phyloP scores from a whole-genome alignment of 2,113 vertebrate genomes.

The Haemorhous mexicanus region DNA sequence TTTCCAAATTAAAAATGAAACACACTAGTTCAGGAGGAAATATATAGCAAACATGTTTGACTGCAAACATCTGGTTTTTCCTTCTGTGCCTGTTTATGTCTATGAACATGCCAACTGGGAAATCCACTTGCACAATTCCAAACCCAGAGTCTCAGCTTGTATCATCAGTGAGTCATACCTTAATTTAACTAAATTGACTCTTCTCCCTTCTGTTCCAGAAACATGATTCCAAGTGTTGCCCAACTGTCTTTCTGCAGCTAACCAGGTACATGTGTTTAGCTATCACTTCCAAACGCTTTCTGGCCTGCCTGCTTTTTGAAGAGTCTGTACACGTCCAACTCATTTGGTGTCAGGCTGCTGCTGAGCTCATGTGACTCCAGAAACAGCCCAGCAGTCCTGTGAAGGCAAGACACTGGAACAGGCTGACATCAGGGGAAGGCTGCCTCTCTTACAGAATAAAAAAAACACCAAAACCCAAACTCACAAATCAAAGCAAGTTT shows the following conservation, averaged over 20 bases:
- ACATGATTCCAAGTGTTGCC: background rate
- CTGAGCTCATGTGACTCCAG: background rate
- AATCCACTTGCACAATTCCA: slow-evolving; percentile 11
- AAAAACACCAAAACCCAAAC: background rate
- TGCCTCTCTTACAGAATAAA: background rate
- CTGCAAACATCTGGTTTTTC: background rate
- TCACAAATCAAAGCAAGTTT: background rate
- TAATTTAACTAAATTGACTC: slow-evolving; percentile 5
- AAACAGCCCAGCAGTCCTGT: background rate
- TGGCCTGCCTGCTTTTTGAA: background rate
- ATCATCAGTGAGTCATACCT: background rate
- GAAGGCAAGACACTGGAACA: background rate
- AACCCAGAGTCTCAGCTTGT: background rate
- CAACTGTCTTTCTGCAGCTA: background rate
- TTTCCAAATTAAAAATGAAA: background rate
- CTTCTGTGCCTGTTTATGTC: background rate
- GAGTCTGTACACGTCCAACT: background rate
- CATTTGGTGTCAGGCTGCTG: background rate
- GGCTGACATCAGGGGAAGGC: background rate
- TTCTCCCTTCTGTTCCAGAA: slow-evolving; percentile 17
- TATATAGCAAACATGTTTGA: background rate
- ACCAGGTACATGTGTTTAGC: background rate
- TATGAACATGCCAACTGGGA: background rate
- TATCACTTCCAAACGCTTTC: background rate
- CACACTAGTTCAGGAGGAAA: background rate